Evolutionary conservation across 2,797 vertebrate species (phyloP).

Genomic region (Columba guinea): DNA sequence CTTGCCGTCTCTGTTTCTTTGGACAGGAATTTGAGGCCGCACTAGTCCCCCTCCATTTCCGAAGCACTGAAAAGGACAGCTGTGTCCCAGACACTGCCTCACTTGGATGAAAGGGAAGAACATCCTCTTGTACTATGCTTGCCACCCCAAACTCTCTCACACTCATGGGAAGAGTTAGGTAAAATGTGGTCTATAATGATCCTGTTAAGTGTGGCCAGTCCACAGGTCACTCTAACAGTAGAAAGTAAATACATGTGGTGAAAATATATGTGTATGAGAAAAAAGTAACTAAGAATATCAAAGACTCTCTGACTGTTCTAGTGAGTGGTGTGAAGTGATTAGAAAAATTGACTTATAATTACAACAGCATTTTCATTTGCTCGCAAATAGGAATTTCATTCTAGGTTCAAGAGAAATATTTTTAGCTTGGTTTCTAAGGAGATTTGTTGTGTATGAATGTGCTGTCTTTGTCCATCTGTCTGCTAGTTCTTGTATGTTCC

Average conservation of each 20-base stretch:
- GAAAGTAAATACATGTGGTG: background rate
- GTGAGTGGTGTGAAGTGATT: background rate
- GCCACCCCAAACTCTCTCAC: background rate
- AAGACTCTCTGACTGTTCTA: background rate
- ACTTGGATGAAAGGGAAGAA: background rate
- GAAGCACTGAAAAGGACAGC: background rate
- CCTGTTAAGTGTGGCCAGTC: background rate
- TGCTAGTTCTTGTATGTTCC: background rate
- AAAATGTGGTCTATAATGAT: background rate
- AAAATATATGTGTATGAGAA: fast-evolving
- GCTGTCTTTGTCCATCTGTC: background rate
- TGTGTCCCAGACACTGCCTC: background rate
- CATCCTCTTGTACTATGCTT: background rate
- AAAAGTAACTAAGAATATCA: background rate
- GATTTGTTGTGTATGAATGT: background rate
- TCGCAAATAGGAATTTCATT: background rate
- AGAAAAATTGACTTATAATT: background rate
- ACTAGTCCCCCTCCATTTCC: background rate
- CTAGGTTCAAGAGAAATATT: background rate
- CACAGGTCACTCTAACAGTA: background rate
- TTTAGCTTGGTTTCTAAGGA: background rate
- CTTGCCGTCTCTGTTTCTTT: background rate
- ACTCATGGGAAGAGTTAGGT: background rate
- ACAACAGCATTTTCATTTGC: background rate
- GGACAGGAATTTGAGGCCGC: background rate